These are phyloP conservation scores for Beaufortia kweichowensis DNA, from an alignment of 2,113 vertebrate genomes.

Conservation along the genomic window DNA sequence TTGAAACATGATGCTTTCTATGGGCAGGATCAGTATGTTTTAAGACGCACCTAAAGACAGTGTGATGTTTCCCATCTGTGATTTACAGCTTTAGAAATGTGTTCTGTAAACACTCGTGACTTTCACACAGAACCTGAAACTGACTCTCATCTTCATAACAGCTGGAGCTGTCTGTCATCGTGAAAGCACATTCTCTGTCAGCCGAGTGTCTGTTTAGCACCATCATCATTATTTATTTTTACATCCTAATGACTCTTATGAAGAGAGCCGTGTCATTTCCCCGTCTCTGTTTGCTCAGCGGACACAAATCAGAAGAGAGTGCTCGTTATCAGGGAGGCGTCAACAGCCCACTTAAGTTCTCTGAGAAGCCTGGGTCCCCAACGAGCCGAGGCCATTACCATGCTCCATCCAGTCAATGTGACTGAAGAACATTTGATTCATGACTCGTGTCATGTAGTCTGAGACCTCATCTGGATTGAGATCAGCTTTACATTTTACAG, in stretches of 20 bases:
- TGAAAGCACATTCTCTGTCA: constrained; percentile 9
- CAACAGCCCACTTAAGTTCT: constrained; percentile 7
- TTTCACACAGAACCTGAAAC: constrained; percentile 61
- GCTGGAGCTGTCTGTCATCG: neutral
- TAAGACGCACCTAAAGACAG: no score
- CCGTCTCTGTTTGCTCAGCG: constrained; percentile 48
- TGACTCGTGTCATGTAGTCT: neutral
- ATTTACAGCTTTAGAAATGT: constrained; percentile 61
- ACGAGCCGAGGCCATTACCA: neutral
- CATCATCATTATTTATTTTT: constrained; percentile 61
- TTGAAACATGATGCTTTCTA: no score
- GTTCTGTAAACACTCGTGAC: constrained; percentile 70
- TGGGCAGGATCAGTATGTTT: neutral
- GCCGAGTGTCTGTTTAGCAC: constrained; percentile 51
- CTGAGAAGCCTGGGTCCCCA: neutral
- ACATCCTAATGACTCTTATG: constrained; percentile 54
- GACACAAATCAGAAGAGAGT: constrained; percentile 53
- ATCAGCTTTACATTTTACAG: no score
- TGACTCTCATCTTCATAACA: constrained; percentile 6
- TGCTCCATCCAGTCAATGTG: neutral
- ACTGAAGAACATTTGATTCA: neutral
- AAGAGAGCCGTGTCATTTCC: constrained; percentile 57
- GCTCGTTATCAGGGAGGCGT: constrained; percentile 49
- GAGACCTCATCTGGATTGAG: neutral
- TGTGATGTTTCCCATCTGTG: constrained; percentile 54